Conservation (phyloP, 2,113 vertebrate genomes). For the Anthoscopus minutus region DNA sequence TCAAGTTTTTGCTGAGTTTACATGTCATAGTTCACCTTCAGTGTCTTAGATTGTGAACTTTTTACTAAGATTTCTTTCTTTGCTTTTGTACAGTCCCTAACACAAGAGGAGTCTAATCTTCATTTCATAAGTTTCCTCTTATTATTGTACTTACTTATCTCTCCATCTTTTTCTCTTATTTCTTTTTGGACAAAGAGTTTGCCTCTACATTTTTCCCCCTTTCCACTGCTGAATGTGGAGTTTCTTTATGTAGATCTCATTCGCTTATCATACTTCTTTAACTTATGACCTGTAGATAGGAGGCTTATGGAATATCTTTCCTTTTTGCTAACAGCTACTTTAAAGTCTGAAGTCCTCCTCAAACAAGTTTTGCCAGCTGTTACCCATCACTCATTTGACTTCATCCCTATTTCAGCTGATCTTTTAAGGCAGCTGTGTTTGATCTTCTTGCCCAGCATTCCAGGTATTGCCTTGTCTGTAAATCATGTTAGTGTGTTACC, state of each 20-base stretch:
- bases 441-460: neutral
- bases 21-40: fast-evolving
- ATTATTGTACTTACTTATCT: neutral
- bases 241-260: neutral
- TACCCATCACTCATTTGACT: neutral
- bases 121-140: neutral
- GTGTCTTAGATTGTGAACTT: neutral
- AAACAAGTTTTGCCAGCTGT: neutral
- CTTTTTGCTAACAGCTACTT: neutral
- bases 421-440: neutral
- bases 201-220: neutral
- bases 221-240: neutral
- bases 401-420: neutral
- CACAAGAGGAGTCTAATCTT: neutral
- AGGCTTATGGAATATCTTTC: neutral
- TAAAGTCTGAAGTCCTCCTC: neutral
- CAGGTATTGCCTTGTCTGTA: neutral
- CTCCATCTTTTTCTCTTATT: neutral
- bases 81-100: neutral
- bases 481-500: neutral
- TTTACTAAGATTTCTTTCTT: neutral
- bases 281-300: neutral
- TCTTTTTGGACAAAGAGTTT: neutral
- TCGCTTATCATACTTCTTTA: neutral
- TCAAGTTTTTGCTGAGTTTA: neutral